These are phyloP conservation scores for Gallinago nigripennis DNA, from an alignment of 2,797 vertebrate genomes.

Conservation along the genomic window DNA sequence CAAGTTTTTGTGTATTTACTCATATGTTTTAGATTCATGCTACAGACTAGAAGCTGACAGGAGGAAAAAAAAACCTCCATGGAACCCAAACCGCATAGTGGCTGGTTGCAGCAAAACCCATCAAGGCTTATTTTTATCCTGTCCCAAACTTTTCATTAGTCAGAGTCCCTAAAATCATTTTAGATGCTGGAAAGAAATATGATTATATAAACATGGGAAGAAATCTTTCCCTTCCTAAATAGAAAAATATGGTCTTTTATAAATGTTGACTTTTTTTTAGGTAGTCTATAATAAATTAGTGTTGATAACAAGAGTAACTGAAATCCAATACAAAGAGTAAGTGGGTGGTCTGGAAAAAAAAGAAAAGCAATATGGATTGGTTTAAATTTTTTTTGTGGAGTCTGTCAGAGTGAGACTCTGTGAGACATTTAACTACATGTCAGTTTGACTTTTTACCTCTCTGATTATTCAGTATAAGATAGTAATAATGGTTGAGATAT, in stretches of 20 bases:
- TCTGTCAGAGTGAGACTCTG: not conserved
- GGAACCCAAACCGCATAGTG: conserved; percentile 2
- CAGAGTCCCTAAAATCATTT: not conserved
- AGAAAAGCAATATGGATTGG: not conserved
- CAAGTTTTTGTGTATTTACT: conserved; percentile 12
- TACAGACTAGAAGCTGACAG: not conserved
- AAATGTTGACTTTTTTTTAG: conserved; percentile 49
- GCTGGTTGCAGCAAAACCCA: conserved; percentile 8
- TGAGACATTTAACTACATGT: not conserved
- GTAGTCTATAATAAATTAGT: conserved; percentile 29
- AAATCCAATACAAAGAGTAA: conserved; percentile 11
- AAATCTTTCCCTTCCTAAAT: not conserved
- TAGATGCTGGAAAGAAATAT: conserved; percentile 23
- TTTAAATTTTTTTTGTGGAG: not conserved
- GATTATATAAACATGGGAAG: not conserved
- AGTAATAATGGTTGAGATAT: not conserved
- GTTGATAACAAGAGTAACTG: conserved; percentile 21
- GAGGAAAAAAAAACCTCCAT: not conserved
- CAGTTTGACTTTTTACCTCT: not conserved
- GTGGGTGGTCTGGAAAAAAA: conserved; percentile 46
- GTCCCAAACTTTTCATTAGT: conserved; percentile 18
- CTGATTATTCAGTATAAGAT: not conserved
- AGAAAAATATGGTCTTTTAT: not conserved
- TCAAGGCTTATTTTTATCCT: conserved; percentile 37
- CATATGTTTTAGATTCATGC: conserved; percentile 61